These are phyloP conservation scores for Bujurquina vittata DNA, from an alignment of 2,113 vertebrate genomes.

Conservation along the genomic window DNA sequence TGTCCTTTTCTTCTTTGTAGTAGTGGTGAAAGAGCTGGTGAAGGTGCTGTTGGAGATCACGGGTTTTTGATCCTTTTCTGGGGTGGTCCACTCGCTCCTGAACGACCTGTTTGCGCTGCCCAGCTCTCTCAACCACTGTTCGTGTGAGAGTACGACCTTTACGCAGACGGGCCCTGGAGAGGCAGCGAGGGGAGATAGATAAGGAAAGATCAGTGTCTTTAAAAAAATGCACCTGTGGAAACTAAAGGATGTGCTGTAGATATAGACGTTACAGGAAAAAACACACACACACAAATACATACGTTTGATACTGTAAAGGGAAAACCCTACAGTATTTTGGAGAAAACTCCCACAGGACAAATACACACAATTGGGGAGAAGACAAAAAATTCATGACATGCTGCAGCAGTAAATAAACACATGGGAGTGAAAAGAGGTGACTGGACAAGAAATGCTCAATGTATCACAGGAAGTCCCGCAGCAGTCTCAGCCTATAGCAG, in stretches of 20 bases:
- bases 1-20: conserved; percentile 67
- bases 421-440: no score
- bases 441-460: no score
- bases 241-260: neutral
- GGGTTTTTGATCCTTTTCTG: conserved; percentile 75
- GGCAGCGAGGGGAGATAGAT: neutral
- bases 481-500: no score
- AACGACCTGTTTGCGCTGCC: conserved; percentile 80
- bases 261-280: neutral
- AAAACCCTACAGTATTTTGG: neutral
- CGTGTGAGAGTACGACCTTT: conserved; percentile 84
- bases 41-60: conserved; percentile 87
- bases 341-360: no score
- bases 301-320: neutral
- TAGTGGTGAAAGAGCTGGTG: conserved; percentile 88
- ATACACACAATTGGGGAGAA: no score
- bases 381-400: no score
- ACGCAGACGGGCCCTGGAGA: conserved; percentile 85
- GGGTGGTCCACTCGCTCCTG: conserved; percentile 83
- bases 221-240: neutral
- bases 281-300: fast-evolving
- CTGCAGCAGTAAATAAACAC: no score
- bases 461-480: no score
- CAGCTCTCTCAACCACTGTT: conserved; percentile 85
- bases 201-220: neutral